Evolutionary conservation across 2,113 vertebrate genomes (phyloP), one percentile per base, ranked within the genome.

Genomic region (Lontra canadensis): DNA sequence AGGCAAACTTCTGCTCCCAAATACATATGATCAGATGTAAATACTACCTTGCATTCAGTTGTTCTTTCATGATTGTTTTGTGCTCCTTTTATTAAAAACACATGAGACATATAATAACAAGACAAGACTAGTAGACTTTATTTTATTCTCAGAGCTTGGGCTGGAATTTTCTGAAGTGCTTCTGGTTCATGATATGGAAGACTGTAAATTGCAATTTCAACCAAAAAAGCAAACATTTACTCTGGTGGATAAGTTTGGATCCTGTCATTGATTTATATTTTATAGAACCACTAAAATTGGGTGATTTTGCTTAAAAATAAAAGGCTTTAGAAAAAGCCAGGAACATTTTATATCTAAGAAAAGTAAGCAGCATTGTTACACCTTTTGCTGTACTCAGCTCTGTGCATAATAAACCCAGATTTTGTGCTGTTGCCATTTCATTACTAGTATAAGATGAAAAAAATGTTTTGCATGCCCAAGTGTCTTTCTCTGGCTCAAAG

Each of bases 1-100:
- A 82, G 98, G 97, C 97, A 98, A 95, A 84, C 73, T 92, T 81
- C 80, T 74, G 71, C 25, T 81, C 94, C 96, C 97, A 97, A 97
- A 96, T 98, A 94, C 90, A 95, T 87, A 96, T 80, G 95, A 71
- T 55, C 88, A 93, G 85, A 63, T 99, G 97, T 99, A 98, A 95
- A 98, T 98, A 98, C 44, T 90, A 79, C 97, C 97, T 85, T 96
- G 96, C 95, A 96, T 98, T 98, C 96, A 5, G 42, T 98, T 98
- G 95, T 98, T 97, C 92, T 97, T 96, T 95, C 71, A 36, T 39
- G 21, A 29, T 39, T 90, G 26, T 89, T 96, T 96, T 97, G 97
- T 97, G 92, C 89, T 98, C 94, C 96, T 96, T 98, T 97, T 96
- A 96, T 97, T 98, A 97, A 98, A 98, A 96, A 85, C 71, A 82